A percentile compares a stretch with the other conserved stretches of the same genome.
phyloP scores from a whole-genome alignment of 2,797 vertebrate species.

The Chrysocyon brachyurus region DNA sequence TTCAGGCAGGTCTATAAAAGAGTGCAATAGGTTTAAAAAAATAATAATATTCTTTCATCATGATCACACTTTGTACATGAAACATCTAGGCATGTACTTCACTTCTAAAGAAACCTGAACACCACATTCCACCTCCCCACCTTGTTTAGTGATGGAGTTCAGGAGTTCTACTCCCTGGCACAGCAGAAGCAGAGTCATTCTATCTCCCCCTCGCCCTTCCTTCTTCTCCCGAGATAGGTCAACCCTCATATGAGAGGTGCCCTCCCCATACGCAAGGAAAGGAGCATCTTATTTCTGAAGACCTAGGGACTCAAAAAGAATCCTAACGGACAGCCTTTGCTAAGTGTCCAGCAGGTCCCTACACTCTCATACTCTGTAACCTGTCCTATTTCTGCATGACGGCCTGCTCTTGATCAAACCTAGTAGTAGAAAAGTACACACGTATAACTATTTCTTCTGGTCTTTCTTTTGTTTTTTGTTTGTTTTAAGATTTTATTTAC shows the following conservation, averaged over 20 bases:
- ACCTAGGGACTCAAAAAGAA: background rate
- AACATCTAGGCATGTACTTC: background rate
- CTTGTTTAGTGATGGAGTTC: background rate
- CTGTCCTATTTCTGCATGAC: background rate
- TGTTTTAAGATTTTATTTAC: no score
- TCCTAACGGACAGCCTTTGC: background rate
- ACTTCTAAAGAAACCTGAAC: background rate
- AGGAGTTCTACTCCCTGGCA: background rate
- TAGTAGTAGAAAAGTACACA: background rate
- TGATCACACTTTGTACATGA: background rate
- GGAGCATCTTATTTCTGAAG: background rate
- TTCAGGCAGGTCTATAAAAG: background rate
- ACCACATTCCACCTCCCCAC: background rate
- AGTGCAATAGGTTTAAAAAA: background rate
- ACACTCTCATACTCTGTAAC: background rate
- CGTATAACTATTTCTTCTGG: background rate
- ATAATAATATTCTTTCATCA: background rate
- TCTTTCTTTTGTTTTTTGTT: background rate
- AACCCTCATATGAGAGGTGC: background rate
- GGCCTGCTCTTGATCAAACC: background rate
- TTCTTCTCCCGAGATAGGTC: background rate
- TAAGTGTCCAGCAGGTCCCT: background rate
- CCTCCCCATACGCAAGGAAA: background rate
- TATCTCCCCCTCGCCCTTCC: background rate
- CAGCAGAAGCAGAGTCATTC: background rate